Evolutionary conservation across 1,140 invertebrate species (phyloP).

Genomic region (Paramacrobiotus metropolitanus): DNA sequence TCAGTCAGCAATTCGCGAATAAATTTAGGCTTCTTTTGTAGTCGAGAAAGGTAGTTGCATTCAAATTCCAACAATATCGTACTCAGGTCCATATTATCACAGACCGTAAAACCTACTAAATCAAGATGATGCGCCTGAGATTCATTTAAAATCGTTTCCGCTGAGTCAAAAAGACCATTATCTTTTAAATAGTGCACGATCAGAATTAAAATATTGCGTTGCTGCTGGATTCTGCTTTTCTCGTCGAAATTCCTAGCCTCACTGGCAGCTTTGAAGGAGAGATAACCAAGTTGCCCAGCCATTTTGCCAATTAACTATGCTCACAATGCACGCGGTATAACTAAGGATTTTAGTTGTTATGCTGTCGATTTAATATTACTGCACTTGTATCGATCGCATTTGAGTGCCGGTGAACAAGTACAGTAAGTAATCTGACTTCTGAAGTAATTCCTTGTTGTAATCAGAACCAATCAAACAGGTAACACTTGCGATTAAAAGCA

Average conservation of each 20-base stretch:
- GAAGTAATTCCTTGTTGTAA: too few relatives aligned
- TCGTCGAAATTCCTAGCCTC: not conserved
- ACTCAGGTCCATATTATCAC: constrained; percentile 70
- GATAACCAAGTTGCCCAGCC: too few relatives aligned
- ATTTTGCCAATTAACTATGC: too few relatives aligned
- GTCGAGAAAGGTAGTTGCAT: constrained; percentile 57
- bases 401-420: too few relatives aligned
- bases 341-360: too few relatives aligned
- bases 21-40: constrained; percentile 57
- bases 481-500: too few relatives aligned
- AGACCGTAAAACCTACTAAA: constrained; percentile 38
- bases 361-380: too few relatives aligned
- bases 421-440: too few relatives aligned
- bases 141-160: constrained; percentile 7
- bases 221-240: not conserved
- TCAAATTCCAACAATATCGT: constrained; percentile 66
- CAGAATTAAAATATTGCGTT: constrained; percentile 42
- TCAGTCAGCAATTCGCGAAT: constrained; percentile 30
- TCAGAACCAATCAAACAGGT: too few relatives aligned
- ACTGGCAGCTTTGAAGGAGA: not conserved
- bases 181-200: constrained; percentile 47
- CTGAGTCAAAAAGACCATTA: constrained; percentile 27
- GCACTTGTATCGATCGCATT: too few relatives aligned
- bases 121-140: constrained; percentile 8
- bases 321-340: too few relatives aligned